Base-by-base conservation (phyloP, 2,113 vertebrate species). In the Clarias magur region DNA sequence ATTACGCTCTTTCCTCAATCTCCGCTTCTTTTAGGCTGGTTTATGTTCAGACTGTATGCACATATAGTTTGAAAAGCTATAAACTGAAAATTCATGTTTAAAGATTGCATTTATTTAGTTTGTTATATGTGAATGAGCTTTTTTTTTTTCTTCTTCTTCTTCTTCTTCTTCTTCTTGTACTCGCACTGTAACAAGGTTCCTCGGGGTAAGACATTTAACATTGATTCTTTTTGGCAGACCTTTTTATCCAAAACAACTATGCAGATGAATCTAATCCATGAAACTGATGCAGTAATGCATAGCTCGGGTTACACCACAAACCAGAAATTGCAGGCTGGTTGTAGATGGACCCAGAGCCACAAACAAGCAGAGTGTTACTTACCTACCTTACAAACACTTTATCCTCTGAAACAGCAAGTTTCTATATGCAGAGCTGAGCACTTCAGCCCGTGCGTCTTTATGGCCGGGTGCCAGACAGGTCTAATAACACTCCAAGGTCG, bases 401-500 rank as follows among this genome's bases (percentile, higher is more conserved):
- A 21, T 85, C 42, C 59, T 16, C 75, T 68, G 60, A 65, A 65
- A 68, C 60, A 65, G 75, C 75, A 56, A 30, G 60, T 86, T 53
- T 87, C n/a, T 82, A 87, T 78, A 83, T 79, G 82, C 86, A 57
- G 86, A 87, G 86, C 81, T 42, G 72, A 83, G 81, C 48, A 63
- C 54, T 76, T 78, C 68, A 79, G 72, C 73, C 57, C 23, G 72
- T 75, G 48, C 63, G 79, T 56, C 56, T 84, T 86, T 60, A 63
- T 78, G n/a, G 85, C 84, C 57, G 38, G 53, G 34, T 42, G 63
- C 85, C 78, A 87, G 88, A 60, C 86, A 83, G 54, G 60, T 87
- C 63, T 86, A 83, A 87, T 89, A 89, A 89, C 75, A 80, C 75
- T 67, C 86, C 88, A 89, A 89, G 85, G 88, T 89, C 88, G 68